Percentiles rank a stretch among this genome's conserved stretches.
Evolutionary conservation across 2,113 vertebrate genomes (phyloP).

Genomic region (Callipepla californica): DNA sequence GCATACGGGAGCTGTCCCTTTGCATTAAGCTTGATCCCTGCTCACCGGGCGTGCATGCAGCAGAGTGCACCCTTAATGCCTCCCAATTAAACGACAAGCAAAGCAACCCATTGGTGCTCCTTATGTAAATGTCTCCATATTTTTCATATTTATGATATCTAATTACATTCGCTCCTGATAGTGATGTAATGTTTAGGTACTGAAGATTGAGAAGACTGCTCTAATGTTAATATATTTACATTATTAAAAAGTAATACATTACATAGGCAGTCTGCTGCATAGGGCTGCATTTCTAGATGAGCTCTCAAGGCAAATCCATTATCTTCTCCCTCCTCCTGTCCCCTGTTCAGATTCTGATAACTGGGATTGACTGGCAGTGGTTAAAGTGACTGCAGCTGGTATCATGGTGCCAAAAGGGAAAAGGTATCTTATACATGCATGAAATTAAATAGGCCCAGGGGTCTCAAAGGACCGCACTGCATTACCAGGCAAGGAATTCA

Average conservation of each 20-base stretch:
- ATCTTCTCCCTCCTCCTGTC: constrained; percentile 53
- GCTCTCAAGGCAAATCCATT: constrained; percentile 72
- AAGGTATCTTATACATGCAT: constrained; percentile 53
- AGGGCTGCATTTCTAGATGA: constrained; percentile 57
- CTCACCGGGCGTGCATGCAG: not conserved
- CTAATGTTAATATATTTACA: constrained; percentile 74
- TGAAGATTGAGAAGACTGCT: constrained; percentile 58
- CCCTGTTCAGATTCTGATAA: constrained; percentile 61
- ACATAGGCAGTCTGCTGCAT: constrained; percentile 38
- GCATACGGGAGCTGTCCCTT: constrained; percentile 48
- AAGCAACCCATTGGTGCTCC: constrained; percentile 59
- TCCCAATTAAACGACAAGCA: constrained; percentile 61
- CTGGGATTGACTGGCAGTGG: constrained; percentile 59
- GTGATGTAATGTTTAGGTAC: constrained; percentile 72
- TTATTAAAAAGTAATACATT: constrained; percentile 75
- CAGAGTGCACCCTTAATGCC: constrained; percentile 46
- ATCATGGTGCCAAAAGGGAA: constrained; percentile 51
- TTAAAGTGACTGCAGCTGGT: constrained; percentile 61
- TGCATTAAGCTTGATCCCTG: constrained; percentile 51
- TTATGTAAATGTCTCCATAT: constrained; percentile 52
- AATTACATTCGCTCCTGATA: constrained; percentile 70
- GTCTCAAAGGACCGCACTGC: constrained; percentile 58
- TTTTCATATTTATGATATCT: constrained; percentile 76
- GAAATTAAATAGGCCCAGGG: constrained; percentile 69
- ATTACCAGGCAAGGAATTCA: constrained; percentile 50